Evolutionary conservation across 64 coral and sea anemone species (phyloP).

Genomic region (Actinia equina): DNA sequence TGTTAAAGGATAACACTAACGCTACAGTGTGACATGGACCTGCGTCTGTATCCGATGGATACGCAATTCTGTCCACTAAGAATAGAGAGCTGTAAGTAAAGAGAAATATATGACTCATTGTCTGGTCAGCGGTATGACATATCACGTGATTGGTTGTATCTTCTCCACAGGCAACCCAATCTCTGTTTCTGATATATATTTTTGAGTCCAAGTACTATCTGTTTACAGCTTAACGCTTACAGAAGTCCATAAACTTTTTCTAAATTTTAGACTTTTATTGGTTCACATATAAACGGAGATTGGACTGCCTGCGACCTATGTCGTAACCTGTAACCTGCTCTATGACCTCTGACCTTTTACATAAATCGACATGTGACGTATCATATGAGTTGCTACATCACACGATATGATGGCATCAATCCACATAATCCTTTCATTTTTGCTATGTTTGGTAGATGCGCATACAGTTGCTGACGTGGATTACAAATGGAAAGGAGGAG

Average conservation of each 20-base stretch:
- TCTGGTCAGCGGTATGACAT: not conserved
- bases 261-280: too few relatives aligned
- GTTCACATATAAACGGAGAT: too few relatives aligned
- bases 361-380: too few relatives aligned
- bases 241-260: too few relatives aligned
- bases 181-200: not conserved
- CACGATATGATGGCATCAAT: not conserved
- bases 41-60: conserved; percentile 86
- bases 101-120: not conserved
- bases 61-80: conserved; percentile 80
- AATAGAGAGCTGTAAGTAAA: conserved; percentile 83
- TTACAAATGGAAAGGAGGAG: conserved; percentile 54
- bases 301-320: not conserved
- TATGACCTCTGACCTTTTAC: not conserved
- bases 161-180: too few relatives aligned
- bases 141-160: not conserved
- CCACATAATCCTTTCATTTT: not conserved
- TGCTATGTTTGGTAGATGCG: conserved; percentile 45
- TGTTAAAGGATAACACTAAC: conserved; percentile 75
- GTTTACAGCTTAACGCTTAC: too few relatives aligned
- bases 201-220: too few relatives aligned
- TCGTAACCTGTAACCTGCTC: not conserved
- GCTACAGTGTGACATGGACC: conserved; percentile 83
- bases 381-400: too few relatives aligned
- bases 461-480: conserved; percentile 84